Evolutionary conservation across 2,113 vertebrate species (phyloP).

Genomic region (Climacteris rufus): DNA sequence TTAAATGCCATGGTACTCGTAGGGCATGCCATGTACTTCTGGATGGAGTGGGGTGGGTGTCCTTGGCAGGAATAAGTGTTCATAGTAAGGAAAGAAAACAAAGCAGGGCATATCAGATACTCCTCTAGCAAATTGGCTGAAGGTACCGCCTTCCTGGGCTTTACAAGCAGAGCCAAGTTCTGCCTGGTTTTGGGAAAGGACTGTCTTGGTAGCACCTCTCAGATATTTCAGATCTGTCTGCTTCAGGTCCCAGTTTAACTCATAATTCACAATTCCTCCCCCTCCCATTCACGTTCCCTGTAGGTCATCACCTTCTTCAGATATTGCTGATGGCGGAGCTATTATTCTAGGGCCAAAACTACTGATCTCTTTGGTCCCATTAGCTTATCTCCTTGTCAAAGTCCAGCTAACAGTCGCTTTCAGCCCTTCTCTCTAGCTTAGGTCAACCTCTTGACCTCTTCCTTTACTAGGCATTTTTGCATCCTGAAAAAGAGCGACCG

Average conservation of each 20-base stretch:
- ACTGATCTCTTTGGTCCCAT: background rate
- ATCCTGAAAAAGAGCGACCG: background rate
- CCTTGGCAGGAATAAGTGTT: background rate
- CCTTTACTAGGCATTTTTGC: background rate
- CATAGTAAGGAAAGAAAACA: background rate
- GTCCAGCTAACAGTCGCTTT: background rate
- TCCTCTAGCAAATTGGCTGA: background rate
- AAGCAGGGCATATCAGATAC: rapidly evolving
- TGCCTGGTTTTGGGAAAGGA: background rate
- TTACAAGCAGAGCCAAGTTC: background rate
- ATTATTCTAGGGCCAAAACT: background rate
- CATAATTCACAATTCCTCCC: background rate
- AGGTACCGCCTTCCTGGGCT: background rate
- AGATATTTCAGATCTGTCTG: background rate
- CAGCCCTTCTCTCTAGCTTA: background rate
- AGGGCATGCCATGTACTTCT: rapidly evolving
- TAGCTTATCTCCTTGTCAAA: background rate
- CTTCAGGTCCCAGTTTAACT: background rate
- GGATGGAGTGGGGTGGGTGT: background rate
- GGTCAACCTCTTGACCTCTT: background rate
- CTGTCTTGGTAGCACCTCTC: background rate
- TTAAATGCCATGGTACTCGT: background rate
- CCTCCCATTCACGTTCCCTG: background rate
- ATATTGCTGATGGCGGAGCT: background rate
- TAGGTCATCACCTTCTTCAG: background rate